Evolutionary conservation across 2,797 vertebrate genomes (phyloP), one percentile per base, ranked within the genome.

Genomic region (Hippocampus kuda): DNA sequence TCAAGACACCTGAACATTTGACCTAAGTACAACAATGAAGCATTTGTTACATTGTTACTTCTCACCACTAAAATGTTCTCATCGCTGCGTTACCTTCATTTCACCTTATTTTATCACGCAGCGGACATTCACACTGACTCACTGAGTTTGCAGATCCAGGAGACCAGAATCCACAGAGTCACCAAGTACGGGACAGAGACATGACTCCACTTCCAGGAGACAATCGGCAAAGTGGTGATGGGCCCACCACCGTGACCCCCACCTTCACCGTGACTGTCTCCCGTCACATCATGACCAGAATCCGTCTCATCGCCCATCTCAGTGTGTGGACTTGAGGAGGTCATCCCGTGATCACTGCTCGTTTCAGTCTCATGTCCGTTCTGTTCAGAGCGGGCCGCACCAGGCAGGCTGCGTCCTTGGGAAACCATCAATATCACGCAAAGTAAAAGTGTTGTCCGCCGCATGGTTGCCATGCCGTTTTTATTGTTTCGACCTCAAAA

Each of bases 71-170:
- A 34, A 34, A 34, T 38, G 1, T 11, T 56, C 24, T 38, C 4
- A 56, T 10, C 12, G 20, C n/a, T 56, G 24, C 24, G 54, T 24
- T 56, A n/a, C 54, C 24, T 27, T 59, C 56, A 15, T 26, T 5
- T 2, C 22, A n/a, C 22, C 11, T 44, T 42, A 24, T n/a, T 63
- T 6, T n/a, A 11, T 42, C 62, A 42, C 4, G 15, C 22, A 9
- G 20, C 11, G 16, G 22, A 22, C 24, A 30, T 49, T 66, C 4
- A 24, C 20, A 53, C 1, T 20, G 16, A 79, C 94, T 96, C 87
- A 98, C 97, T 83, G 38, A 98, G 89, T 91, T 99, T 99, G 86
- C 94, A 96, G 80, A 99, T 70, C 88, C 96, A 97, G 84, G 89
- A 90, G 81, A 97, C 95, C 9, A 98, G 90, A 76, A 98, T 77